Base-by-base conservation (phyloP, 1,140 invertebrate species). In the Drosophila lacertosa region DNA sequence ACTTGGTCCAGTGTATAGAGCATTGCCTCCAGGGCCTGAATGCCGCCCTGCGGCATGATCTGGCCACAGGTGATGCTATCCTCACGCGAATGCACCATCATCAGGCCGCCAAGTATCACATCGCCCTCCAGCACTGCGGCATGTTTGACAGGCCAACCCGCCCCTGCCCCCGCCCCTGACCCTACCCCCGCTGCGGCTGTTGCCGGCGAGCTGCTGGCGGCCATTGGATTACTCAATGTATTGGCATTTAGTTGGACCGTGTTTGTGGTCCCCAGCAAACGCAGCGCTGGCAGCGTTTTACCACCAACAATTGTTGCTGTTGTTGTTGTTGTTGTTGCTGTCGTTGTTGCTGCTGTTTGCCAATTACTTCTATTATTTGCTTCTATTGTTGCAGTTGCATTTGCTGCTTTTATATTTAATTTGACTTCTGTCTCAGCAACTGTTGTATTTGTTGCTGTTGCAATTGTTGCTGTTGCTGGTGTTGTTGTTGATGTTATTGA, bases 31-130 rank as follows among this genome's bases (percentile, higher is more conserved):
- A 98, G 90, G 0, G 97, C 97, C 88, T 99, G 96, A 2, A 97
- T 94, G 4, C 98, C 97, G 1, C 97, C 98, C 91, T 99, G 97
- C 0, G 97, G 97, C 97, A 98, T 98, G 6, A 99, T 95, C 0
- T 95, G 96, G 0, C 97, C 98, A 88, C 97, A 98, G 3, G 94
- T 96, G 55, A 95, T 94, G 20, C 92, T 92, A 74, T 96, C 95
- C 83, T 97, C 96, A n/a, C 97, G 92, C 73, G 97, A 97, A 92
- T 99, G 98, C 0, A 98, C 96, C 97, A 98, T 98, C 96, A 98
- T 98, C 4, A 99, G 92, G 0, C 97, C 97, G 5, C 98, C 98
- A 1, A 99, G 93, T 2, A 97, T 93, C 3, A 97, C 92, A 81
- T 98, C 95, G 1, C 97, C 97, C 68, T 97, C 95, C 2, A 98